Evolutionary conservation across 2,888 invertebrate species (phyloP).

Genomic region (Allacma fusca): DNA sequence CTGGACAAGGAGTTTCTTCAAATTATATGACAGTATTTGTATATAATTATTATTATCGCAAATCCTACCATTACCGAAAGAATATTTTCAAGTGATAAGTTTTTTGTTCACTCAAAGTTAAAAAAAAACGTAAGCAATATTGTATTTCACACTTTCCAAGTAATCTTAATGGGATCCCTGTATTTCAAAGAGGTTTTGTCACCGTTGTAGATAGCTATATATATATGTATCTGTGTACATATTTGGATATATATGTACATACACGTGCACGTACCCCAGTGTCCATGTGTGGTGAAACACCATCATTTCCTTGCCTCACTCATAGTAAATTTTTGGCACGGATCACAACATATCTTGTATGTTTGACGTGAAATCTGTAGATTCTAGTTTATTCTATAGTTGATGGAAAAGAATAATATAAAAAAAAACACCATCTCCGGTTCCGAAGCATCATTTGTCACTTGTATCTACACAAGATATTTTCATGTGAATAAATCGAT

Average conservation of each 20-base stretch:
- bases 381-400: background rate
- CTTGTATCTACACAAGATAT: background rate
- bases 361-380: background rate
- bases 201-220: background rate
- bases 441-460: constrained; percentile 9
- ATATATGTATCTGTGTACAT: background rate
- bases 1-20: too few species aligned
- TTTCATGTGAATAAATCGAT: background rate
- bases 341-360: constrained; percentile 21
- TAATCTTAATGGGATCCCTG: too few species aligned
- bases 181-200: background rate
- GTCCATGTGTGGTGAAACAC: background rate
- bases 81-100: background rate
- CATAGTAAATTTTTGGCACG: constrained; percentile 10
- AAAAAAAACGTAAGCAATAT: background rate
- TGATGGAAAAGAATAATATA: constrained; percentile 1
- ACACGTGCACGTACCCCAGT: too few species aligned
- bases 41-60: too few species aligned
- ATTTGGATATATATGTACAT: too few species aligned
- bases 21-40: too few species aligned
- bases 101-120: background rate
- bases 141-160: too few species aligned
- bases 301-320: constrained; percentile 1
- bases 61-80: too few species aligned
- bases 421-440: background rate